Percentiles rank a stretch among this genome's conserved stretches.
phyloP scores from a whole-genome alignment of 2,797 vertebrate species.

The Sciurus carolinensis region DNA sequence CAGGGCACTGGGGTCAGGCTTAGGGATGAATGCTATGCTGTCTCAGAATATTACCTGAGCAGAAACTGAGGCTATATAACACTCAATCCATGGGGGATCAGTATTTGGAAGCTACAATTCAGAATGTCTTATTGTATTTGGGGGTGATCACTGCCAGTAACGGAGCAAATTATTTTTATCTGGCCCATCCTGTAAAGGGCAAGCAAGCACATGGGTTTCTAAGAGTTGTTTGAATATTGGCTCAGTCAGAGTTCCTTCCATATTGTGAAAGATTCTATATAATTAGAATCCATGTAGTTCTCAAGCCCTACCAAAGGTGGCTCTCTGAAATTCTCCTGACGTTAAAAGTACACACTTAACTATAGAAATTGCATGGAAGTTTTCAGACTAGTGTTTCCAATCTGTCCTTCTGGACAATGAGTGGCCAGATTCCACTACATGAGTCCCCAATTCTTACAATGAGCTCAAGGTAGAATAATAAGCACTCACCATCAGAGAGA shows the following conservation, averaged over 20 bases:
- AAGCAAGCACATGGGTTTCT: not conserved
- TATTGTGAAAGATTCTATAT: not conserved
- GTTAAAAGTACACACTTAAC: not conserved
- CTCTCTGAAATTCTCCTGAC: constrained; percentile 18
- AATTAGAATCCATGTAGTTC: not conserved
- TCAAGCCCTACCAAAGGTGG: not conserved
- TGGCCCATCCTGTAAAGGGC: not conserved
- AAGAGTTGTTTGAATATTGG: not conserved
- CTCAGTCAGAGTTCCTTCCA: not conserved
- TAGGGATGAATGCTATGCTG: not conserved
- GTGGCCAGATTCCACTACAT: not conserved
- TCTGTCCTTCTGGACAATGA: not conserved
- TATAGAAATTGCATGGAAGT: not conserved
- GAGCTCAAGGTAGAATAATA: not conserved
- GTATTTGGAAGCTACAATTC: not conserved
- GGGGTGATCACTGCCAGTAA: not conserved
- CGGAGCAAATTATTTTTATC: not conserved
- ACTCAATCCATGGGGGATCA: not conserved
- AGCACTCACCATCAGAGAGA: not conserved
- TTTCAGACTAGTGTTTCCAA: not conserved
- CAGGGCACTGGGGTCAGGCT: not conserved
- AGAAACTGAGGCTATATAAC: not conserved
- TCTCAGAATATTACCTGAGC: not conserved
- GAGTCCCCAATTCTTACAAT: not conserved
- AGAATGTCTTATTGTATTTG: not conserved